These are phyloP conservation scores for Dascyllus trimaculatus DNA, from an alignment of 2,113 vertebrate species.

Conservation along the genomic window DNA sequence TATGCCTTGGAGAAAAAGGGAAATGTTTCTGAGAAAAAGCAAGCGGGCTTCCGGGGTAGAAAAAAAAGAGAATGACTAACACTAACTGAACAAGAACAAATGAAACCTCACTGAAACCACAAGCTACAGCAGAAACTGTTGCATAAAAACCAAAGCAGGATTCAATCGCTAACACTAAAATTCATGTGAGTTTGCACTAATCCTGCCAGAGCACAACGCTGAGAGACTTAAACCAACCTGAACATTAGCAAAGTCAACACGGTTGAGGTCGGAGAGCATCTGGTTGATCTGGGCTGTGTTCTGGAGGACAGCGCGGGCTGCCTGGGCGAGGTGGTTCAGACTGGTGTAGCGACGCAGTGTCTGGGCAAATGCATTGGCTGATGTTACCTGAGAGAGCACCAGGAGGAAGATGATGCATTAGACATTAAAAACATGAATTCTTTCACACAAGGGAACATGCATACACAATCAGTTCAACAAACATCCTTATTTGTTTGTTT, in stretches of 20 bases:
- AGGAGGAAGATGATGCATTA: not conserved
- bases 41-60: too few species aligned
- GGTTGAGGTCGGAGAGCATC: constrained; percentile 95
- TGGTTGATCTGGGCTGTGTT: constrained; percentile 95
- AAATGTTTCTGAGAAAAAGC: too few species aligned
- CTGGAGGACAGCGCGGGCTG: constrained; percentile 93
- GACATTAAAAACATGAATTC: not conserved
- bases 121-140: not conserved
- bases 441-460: too few species aligned
- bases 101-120: constrained; percentile 33
- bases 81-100: not conserved
- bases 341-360: constrained; percentile 94
- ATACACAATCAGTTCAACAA: too few species aligned
- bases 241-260: constrained; percentile 95
- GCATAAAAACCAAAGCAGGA: not conserved
- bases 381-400: constrained; percentile 85
- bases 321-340: constrained; percentile 93
- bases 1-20: not conserved
- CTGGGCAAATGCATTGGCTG: constrained; percentile 93
- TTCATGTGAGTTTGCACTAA: not conserved
- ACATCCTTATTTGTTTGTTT: too few species aligned
- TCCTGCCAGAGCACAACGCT: not conserved
- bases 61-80: not conserved
- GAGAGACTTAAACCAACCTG: constrained; percentile 80
- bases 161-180: not conserved